Base-by-base conservation (phyloP, 2,888 invertebrate genomes). In the Nebria salina region DNA sequence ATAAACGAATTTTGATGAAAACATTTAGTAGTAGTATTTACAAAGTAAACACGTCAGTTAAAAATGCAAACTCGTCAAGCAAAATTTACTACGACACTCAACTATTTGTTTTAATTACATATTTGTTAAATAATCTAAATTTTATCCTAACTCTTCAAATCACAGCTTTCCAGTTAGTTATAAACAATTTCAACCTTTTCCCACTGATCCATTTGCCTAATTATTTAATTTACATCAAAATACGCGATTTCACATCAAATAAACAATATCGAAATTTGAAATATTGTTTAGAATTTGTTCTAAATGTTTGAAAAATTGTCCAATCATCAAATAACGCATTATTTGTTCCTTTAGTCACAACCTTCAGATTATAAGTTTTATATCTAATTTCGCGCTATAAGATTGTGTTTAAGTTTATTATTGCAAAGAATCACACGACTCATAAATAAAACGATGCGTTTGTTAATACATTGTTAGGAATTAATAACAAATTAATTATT, bases 81-180 rank as follows among this genome's bases (percentile, higher is more conserved):
- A 41, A 42, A 42, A 73, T 20, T 73, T 15, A 41, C 73, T 73
- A 41, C 73, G 26, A 73, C 42, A 73, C 42, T 41, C 73, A 26
- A 72, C 34, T 20, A 73, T 73, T 73, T 68, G 6, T 25, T 68
- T 68, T 11, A 2, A 11, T 54, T 54, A 8, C 54, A 54, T 34
- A 66, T 66, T 66, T 66, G 13, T 70, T 26, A 26, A 70, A 34
- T 73, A 43, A 78, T 65, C 66, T 78, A 78, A 20, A 72, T 25
- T 42, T 41, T 65, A 78, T 72, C 65, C 77, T 78, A 78, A 65
- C 73, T 65, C 13, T 54, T 76, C 73, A 72, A 78, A 78, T 78
- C 78, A 78, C 78, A 78, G 78, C 73, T 73, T 72, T 78, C 74
- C 78, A 78, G 15, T 54, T 54, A 68, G 41, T 74, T 77, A 70